Base-by-base conservation (phyloP, 2,113 vertebrate species). In the Entelurus aequoreus region DNA sequence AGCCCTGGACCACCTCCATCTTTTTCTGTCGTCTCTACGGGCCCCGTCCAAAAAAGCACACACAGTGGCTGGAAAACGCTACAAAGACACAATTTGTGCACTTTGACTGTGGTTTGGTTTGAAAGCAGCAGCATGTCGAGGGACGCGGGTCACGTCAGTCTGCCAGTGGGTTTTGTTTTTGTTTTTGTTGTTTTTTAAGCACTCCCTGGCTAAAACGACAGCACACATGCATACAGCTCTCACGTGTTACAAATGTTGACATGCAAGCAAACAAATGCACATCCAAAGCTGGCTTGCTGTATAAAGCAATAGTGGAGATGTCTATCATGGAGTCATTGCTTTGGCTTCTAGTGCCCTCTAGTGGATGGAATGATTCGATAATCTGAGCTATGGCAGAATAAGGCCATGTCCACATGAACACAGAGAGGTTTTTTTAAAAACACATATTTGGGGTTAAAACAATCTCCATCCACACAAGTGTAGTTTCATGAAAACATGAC, bases 331-430 rank as follows among this genome's bases (percentile, higher is more conserved):
- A 55, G 54, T 10, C 52, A 13, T 88, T 84, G 76, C 71, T 88
- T 80, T 85, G 84, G 80, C 81, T 87, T 88, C 74, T 82, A 90
- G 78, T 89, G 90, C 88, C 85, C 89, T 91, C 90, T 91, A 84
- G 86, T 89, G 90, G 60, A 62, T 10, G 37, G n/a, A 69, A 53
- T 56, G n/a, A 42, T 42, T 21, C 42, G 10, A n/a, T 5, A 19
- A 28, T 28, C 28, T 28, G 40, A 9, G 9, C 16, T 42, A 5
- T 15, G 37, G 9, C 42, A 46, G 42, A 9, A 42, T 93, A 94
- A 93, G 15, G 11, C 9, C 5, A 6, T 47, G 9, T 47, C 44
- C 44, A 12, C 9, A 16, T 8, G 5, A 19, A 51, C 2, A 21
- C 9, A 3, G 4, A 8, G 5, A 8, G 4, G 0, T 28, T 28